Percentiles rank a stretch among this genome's conserved stretches.
phyloP scores from a whole-genome alignment of 2,113 vertebrate genomes.

The Neogobius melanostomus region DNA sequence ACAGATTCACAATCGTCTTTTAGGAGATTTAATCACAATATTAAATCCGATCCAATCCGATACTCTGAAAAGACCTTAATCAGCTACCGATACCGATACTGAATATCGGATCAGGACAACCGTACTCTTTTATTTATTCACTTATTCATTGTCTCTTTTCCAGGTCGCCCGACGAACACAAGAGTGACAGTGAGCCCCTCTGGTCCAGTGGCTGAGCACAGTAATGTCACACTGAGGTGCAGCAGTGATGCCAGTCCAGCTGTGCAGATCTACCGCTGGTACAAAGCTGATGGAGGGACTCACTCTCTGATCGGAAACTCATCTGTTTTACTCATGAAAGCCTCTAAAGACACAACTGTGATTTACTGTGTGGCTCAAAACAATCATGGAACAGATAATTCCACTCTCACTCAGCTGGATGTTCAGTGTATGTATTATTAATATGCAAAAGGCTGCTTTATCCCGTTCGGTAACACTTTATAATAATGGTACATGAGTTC shows the following conservation, averaged over 20 bases:
- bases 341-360: accelerated
- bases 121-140: no score
- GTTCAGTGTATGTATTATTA: conserved; percentile 3
- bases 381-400: background rate
- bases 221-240: conserved; percentile 8
- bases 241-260: conserved; percentile 14
- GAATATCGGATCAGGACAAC: no score
- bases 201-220: conserved; percentile 15
- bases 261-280: conserved; percentile 25
- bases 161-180: conserved; percentile 8
- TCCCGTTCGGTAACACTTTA: no score
- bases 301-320: background rate
- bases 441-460: no score
- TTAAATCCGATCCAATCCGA: no score
- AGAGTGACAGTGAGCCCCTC: conserved; percentile 12
- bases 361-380: conserved; percentile 17
- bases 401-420: conserved; percentile 3
- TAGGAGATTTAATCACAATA: no score
- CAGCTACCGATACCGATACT: no score
- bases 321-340: background rate
- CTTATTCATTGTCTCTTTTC: background rate
- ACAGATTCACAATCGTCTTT: no score
- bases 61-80: no score
- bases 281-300: conserved; percentile 18
- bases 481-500: no score